Percentiles rank a stretch among this genome's conserved stretches.
Conservation (phyloP, 2,888 invertebrate species). For the Apodemia hepburni region DNA sequence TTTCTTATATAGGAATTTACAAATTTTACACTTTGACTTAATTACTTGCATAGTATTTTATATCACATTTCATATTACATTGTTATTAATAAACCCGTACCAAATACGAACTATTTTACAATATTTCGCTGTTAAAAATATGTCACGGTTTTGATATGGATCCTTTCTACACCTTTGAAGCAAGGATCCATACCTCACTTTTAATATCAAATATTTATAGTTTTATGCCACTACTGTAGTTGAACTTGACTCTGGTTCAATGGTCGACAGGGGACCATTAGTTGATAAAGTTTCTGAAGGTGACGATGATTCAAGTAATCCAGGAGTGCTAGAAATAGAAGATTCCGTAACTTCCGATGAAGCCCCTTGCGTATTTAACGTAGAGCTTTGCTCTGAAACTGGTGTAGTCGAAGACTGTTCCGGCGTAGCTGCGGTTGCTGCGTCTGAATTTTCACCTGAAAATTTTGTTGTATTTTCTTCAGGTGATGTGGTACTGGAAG, state of each 20-base stretch:
- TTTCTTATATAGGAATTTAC: slow-evolving; percentile 1
- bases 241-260: slow-evolving; percentile 29
- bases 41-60: slow-evolving; percentile 21
- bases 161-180: no score
- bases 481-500: slow-evolving; percentile 24
- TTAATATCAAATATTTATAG: slow-evolving; percentile 11
- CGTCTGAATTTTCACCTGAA: slow-evolving; percentile 27
- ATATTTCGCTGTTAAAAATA: neutral
- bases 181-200: neutral
- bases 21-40: slow-evolving; percentile 26
- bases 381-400: slow-evolving; percentile 32
- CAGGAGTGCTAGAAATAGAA: slow-evolving; percentile 34
- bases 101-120: slow-evolving; percentile 4
- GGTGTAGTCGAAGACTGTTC: slow-evolving; percentile 31
- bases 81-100: slow-evolving; percentile 22
- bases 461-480: slow-evolving; percentile 23
- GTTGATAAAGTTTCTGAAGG: slow-evolving; percentile 28
- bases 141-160: neutral
- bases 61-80: slow-evolving; percentile 29
- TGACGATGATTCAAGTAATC: slow-evolving; percentile 26
- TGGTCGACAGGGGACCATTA: slow-evolving; percentile 18
- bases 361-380: slow-evolving; percentile 27
- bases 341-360: slow-evolving; percentile 35
- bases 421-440: slow-evolving; percentile 35
- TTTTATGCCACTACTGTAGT: slow-evolving; percentile 32